phyloP scores from a whole-genome alignment of 2,113 vertebrate genomes.

The Thomomys bottae region DNA sequence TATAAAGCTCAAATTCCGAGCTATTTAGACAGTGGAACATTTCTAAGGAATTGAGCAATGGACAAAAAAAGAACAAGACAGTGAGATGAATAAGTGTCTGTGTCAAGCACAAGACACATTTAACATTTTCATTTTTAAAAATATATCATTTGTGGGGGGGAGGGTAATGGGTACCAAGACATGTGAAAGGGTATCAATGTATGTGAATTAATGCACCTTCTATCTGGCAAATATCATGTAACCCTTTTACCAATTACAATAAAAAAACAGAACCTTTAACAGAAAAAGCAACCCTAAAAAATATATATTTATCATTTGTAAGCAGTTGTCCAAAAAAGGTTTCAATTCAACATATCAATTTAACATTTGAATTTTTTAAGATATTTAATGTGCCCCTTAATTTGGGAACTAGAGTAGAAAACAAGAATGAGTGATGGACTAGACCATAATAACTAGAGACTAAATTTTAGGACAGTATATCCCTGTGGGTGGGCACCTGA shows the following conservation, averaged over 20 bases:
- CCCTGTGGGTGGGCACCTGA: background rate
- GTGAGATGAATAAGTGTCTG: background rate
- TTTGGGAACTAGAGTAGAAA: background rate
- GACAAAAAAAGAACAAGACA: background rate
- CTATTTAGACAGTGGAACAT: background rate
- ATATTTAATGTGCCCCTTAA: slow-evolving; percentile 33
- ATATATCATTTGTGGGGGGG: too few species aligned
- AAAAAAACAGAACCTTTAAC: too few species aligned
- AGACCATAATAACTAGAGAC: background rate
- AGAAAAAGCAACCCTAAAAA: too few species aligned
- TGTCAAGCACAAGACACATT: background rate
- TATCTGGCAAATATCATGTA: too few species aligned
- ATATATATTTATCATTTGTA: too few species aligned
- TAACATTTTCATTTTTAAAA: background rate
- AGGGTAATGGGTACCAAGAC: too few species aligned
- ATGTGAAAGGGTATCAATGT: too few species aligned
- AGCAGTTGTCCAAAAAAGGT: too few species aligned
- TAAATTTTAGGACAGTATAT: background rate
- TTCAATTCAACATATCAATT: too few species aligned
- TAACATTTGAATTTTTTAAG: background rate
- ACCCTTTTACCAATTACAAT: too few species aligned
- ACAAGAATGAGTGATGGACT: background rate
- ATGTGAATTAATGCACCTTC: too few species aligned
- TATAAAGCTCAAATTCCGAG: slow-evolving; percentile 25
- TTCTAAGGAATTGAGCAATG: background rate